A percentile compares a stretch with the other conserved stretches of the same genome.
phyloP scores from a whole-genome alignment of 2,113 vertebrate genomes.

The Bubalus kerabau region DNA sequence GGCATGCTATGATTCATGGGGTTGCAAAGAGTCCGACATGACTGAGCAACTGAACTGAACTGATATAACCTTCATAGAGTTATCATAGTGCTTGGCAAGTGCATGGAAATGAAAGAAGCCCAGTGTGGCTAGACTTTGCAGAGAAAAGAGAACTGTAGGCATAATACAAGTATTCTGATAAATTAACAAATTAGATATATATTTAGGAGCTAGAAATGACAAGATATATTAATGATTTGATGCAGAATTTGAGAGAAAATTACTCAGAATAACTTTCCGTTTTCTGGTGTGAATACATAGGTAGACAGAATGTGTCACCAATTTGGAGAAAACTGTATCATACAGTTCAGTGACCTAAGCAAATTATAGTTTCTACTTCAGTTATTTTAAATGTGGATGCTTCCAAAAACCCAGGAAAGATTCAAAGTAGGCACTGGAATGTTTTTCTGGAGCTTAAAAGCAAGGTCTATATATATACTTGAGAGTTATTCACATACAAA shows the following conservation, averaged over 20 bases:
- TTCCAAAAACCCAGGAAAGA: background rate
- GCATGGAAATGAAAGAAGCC: background rate
- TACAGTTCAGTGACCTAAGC: background rate
- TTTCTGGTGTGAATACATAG: background rate
- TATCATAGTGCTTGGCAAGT: background rate
- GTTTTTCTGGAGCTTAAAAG: background rate
- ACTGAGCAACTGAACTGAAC: too few relatives aligned
- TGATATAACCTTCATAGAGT: background rate
- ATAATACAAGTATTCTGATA: background rate
- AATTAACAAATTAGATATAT: background rate
- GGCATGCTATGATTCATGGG: too few relatives aligned
- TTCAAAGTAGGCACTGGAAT: background rate
- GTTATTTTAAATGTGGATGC: background rate
- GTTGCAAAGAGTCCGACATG: rapidly evolving
- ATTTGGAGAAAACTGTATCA: background rate
- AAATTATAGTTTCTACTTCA: background rate
- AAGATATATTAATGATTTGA: background rate
- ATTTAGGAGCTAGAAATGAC: background rate
- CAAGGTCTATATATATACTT: background rate
- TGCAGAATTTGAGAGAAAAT: background rate
- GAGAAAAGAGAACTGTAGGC: background rate
- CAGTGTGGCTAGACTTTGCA: background rate
- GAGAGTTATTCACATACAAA: background rate
- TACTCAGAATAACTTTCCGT: background rate
- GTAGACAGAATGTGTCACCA: background rate